Conservation (phyloP, 2,113 vertebrate species). For the Mellivora capensis region DNA sequence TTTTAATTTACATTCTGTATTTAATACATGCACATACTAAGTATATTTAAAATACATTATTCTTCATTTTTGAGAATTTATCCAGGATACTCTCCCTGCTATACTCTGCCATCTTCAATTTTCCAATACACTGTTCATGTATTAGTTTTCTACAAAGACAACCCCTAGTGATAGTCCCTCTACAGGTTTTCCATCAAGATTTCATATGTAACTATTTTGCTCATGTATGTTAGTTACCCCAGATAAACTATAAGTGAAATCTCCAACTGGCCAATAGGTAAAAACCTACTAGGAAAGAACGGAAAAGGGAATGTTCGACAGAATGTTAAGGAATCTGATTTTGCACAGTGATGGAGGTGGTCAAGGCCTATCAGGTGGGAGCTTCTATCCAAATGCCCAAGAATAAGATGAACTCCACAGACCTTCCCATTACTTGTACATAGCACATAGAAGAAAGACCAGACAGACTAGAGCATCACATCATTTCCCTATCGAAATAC, state of each 20-base stretch:
- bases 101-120: not conserved
- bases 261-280: not conserved
- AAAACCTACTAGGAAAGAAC: not conserved
- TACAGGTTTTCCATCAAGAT: not conserved
- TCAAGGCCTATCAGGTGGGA: not conserved
- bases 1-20: not conserved
- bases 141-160: not conserved
- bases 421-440: not conserved
- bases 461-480: not conserved
- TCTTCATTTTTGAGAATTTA: not conserved
- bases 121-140: not conserved
- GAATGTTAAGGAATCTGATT: not conserved
- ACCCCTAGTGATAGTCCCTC: fast-evolving
- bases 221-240: not conserved
- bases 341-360: not conserved
- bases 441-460: not conserved
- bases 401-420: not conserved
- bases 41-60: not conserved
- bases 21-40: not conserved
- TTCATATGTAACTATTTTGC: not conserved
- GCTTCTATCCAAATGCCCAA: not conserved
- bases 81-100: not conserved
- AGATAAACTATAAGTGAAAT: not conserved
- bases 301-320: not conserved
- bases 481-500: not conserved